phyloP scores from a whole-genome alignment of 2,113 vertebrate genomes.

The Hassar affinis region DNA sequence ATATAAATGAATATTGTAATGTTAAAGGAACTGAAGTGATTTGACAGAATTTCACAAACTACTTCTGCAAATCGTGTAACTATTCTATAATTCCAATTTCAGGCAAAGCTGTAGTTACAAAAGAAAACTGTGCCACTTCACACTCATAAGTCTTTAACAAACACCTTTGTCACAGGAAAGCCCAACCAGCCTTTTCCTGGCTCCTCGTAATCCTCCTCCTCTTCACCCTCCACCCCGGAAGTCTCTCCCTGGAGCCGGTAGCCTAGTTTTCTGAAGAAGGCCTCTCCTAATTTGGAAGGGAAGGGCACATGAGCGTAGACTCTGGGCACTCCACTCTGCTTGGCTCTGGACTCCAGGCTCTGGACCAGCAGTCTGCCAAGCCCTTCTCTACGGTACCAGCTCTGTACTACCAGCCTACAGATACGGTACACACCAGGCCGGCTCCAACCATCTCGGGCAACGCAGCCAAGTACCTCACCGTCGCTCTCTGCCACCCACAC shows the following conservation, averaged over 20 bases:
- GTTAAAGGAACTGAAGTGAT: neutral
- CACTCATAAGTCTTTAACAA: conserved; percentile 74
- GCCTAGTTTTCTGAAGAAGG: conserved; percentile 74
- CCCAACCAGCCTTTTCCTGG: conserved; percentile 73
- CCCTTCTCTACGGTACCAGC: conserved; percentile 82
- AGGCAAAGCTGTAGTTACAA: neutral
- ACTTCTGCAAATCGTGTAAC: neutral
- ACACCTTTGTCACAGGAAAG: conserved; percentile 74
- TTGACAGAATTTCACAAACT: neutral
- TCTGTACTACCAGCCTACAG: conserved; percentile 78
- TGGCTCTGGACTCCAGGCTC: conserved; percentile 79
- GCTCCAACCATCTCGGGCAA: conserved; percentile 66
- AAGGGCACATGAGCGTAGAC: conserved; percentile 70
- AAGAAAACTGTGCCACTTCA: neutral
- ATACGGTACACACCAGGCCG: conserved; percentile 64
- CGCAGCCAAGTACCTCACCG: conserved; percentile 79
- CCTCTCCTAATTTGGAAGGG: conserved; percentile 72
- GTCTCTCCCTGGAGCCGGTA: conserved; percentile 66
- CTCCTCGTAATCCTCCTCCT: conserved; percentile 60
- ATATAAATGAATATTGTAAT: conserved; percentile 45
- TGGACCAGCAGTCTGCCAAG: conserved; percentile 79
- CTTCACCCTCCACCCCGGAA: conserved; percentile 58
- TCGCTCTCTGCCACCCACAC: conserved; percentile 82
- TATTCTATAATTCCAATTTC: neutral
- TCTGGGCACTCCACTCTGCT: conserved; percentile 69